A percentile compares a stretch with the other conserved stretches of the same genome.
These are phyloP conservation scores for Glaucopsyche alexis DNA, from an alignment of 2,888 invertebrate species.

Conservation along the genomic window DNA sequence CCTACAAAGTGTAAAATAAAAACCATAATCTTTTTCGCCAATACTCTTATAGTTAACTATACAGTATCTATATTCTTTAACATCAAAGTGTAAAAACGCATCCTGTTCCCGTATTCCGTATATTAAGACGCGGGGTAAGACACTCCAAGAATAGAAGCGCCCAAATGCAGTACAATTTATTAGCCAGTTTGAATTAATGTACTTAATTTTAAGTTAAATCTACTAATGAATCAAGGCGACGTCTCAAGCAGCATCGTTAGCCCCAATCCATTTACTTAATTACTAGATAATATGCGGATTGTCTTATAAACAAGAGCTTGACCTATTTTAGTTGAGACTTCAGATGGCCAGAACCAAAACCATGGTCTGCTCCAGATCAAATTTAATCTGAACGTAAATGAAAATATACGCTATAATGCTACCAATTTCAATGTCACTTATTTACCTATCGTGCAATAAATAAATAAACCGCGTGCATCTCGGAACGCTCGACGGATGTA, in stretches of 20 bases:
- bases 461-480: no score
- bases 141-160: not conserved
- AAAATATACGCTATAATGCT: no score
- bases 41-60: not conserved
- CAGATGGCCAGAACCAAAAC: not conserved
- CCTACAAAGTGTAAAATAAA: not conserved
- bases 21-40: not conserved
- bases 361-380: no score
- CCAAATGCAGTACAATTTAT: constrained; percentile 6
- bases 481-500: no score
- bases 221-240: constrained; percentile 16
- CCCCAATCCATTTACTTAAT: constrained; percentile 16
- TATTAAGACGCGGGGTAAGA: not conserved
- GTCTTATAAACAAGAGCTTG: constrained; percentile 11
- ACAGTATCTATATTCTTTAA: not conserved
- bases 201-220: constrained; percentile 16
- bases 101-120: not conserved
- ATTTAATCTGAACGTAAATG: no score
- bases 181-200: not conserved
- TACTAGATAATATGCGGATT: constrained; percentile 16
- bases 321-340: not conserved
- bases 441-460: no score
- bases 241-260: constrained; percentile 4
- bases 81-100: constrained; percentile 14
- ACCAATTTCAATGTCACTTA: no score